phyloP scores from a whole-genome alignment of 1,140 invertebrate genomes.

The Aphelinus certus region DNA sequence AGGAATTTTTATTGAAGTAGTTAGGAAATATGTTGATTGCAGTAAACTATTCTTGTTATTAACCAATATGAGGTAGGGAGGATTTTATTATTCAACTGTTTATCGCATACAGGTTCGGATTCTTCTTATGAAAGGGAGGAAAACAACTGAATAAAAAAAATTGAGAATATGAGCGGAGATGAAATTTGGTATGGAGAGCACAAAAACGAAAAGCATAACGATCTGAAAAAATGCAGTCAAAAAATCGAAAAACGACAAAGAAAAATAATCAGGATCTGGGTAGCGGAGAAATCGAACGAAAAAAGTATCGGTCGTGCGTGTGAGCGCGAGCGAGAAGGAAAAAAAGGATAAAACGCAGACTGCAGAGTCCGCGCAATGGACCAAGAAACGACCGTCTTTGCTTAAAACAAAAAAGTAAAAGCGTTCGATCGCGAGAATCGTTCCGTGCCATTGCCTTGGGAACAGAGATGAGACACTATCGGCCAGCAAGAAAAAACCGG shows the following conservation, averaged over 20 bases:
- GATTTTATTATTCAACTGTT: too few species aligned
- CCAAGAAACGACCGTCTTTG: conserved; percentile 26
- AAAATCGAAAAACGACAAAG: not conserved
- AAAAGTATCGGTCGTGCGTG: not conserved
- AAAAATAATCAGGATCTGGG: too few species aligned
- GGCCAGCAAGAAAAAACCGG: conserved; percentile 13
- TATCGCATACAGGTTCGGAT: too few species aligned
- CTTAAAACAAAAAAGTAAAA: conserved; percentile 14
- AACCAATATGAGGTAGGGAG: too few species aligned
- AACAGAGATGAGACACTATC: conserved; percentile 17
- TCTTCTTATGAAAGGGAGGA: too few species aligned
- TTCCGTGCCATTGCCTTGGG: conserved; percentile 10
- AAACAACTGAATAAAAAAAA: too few species aligned
- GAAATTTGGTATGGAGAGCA: not conserved
- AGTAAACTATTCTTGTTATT: too few species aligned
- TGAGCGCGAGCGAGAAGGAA: not conserved
- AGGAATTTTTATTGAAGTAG: too few species aligned
- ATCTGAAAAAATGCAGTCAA: conserved; percentile 1
- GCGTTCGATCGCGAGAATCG: conserved; percentile 11
- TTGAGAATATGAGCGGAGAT: too few species aligned
- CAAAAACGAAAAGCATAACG: not conserved
- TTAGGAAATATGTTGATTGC: too few species aligned
- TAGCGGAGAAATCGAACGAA: not conserved
- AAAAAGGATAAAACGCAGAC: conserved; percentile 9
- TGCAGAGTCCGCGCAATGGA: conserved; percentile 6